Evolutionary conservation across 2,797 vertebrate species (phyloP), one percentile per base, ranked within the genome.

Genomic region (Ara ararauna): DNA sequence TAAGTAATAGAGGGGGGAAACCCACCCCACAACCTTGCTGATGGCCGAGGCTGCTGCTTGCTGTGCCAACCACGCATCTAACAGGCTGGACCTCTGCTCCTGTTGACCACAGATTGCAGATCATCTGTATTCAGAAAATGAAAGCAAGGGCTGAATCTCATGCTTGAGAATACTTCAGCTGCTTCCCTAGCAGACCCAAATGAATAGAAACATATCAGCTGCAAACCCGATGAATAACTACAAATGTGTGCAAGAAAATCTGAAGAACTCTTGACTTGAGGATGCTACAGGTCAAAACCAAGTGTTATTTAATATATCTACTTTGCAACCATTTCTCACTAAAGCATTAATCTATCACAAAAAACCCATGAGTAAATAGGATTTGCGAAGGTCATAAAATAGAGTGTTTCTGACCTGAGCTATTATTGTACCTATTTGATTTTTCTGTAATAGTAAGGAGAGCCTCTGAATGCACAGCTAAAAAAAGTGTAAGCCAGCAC

Each of bases 331-430:
- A 12, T 68, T 93, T 91, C 76, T 92, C 78, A 75, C 48, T 47
- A 58, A 79, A 83, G 78, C 72, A 87, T 91, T 85, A 73, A 95
- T 71, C 92, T 83, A 75, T 44, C 62, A 54, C 86, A 65, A 76
- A 93, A 86, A 93, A 74, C 19, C 65, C 76, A 45, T 1, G 1
- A 90, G 82, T 53, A 81, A 93, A 87, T 75, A 91, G 58, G 89
- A 93, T 96, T 93, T 96, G 22, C 42, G 87, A 90, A 93, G 95
- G 91, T 89, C 82, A 66, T 26, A 50, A 73, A 58, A 70, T 13
- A 38, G 92, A 92, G 18, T 72, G 65, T 58, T 82, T 48, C 79
- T 93, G 92, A 70, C 92, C 83, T 6, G 22, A 94, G 91, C 87
- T 27, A 9, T 34, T 73, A 66, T 16, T 51, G 16, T 21, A 82